Evolutionary conservation across 2,888 invertebrate genomes (phyloP).

Genomic region (Archips xylosteana): DNA sequence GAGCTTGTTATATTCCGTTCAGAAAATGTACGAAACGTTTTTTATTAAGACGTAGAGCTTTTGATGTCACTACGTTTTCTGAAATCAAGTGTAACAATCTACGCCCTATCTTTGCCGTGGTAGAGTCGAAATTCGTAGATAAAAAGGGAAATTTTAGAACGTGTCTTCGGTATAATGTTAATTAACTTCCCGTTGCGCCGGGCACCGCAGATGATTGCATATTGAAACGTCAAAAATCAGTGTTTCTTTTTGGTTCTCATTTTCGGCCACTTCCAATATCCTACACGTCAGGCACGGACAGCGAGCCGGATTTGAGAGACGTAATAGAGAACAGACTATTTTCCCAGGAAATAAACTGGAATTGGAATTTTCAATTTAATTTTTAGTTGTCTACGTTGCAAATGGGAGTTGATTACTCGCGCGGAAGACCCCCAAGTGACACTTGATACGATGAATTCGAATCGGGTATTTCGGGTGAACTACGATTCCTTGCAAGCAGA

Average conservation of each 20-base stretch:
- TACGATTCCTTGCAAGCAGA: slow-evolving; percentile 23
- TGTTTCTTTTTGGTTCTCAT: slow-evolving; percentile 82
- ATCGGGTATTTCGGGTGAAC: slow-evolving; percentile 25
- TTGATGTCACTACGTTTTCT: slow-evolving; percentile 59
- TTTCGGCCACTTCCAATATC: slow-evolving; percentile 80
- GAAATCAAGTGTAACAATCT: slow-evolving; percentile 41
- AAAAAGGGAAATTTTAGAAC: slow-evolving; percentile 37
- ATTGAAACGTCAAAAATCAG: slow-evolving; percentile 82
- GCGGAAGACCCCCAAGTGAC: slow-evolving; percentile 39
- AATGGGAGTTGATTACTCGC: slow-evolving; percentile 52
- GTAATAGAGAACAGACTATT: slow-evolving; percentile 78
- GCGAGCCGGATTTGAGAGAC: slow-evolving; percentile 68
- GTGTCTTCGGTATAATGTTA: slow-evolving; percentile 60
- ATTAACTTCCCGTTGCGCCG: slow-evolving; percentile 65
- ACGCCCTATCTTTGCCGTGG: slow-evolving; percentile 44
- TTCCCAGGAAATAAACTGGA: slow-evolving; percentile 78
- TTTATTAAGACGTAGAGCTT: slow-evolving; percentile 68
- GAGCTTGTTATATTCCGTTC: slow-evolving; percentile 71
- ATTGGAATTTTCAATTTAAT: slow-evolving; percentile 79
- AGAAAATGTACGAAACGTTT: slow-evolving; percentile 67
- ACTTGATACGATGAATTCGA: slow-evolving; percentile 37
- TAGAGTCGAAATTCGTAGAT: slow-evolving; percentile 53
- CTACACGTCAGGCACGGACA: slow-evolving; percentile 73
- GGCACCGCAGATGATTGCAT: slow-evolving; percentile 76
- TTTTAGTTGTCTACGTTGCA: slow-evolving; percentile 66